These are phyloP conservation scores for Trichoplusia ni DNA, from an alignment of 1,140 invertebrate genomes.

Conservation along the genomic window DNA sequence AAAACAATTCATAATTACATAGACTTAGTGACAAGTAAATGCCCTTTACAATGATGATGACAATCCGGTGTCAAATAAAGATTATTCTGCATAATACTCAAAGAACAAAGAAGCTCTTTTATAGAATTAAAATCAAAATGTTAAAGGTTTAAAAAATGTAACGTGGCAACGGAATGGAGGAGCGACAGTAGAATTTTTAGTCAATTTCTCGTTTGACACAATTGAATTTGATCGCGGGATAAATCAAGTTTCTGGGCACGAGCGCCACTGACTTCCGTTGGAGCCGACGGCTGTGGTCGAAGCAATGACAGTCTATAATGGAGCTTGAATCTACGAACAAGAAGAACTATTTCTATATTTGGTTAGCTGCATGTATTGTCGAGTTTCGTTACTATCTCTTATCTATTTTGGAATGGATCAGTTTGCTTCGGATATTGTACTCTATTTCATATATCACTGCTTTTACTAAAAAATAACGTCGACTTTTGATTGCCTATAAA, in stretches of 20 bases:
- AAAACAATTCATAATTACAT: no score
- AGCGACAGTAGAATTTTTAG: conserved; percentile 66
- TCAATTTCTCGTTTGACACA: conserved; percentile 74
- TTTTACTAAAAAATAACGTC: no score
- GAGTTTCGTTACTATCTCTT: no score
- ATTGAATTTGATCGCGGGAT: conserved; percentile 75
- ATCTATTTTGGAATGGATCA: no score
- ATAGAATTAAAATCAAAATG: conserved; percentile 10
- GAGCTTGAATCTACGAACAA: conserved; percentile 1
- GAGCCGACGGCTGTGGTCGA: conserved; percentile 25
- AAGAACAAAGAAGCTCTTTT: background rate
- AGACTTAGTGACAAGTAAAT: no score
- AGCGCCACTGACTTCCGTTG: conserved; percentile 51
- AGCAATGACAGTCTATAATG: conserved; percentile 34
- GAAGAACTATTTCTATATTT: conserved; percentile 29
- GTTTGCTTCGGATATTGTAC: no score
- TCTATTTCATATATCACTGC: no score
- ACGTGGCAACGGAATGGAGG: conserved; percentile 30
- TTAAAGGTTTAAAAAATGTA: conserved; percentile 44
- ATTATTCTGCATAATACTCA: no score
- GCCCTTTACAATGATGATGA: no score
- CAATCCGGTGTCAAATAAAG: no score
- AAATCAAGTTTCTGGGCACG: conserved; percentile 74
- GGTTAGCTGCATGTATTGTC: conserved; percentile 22
- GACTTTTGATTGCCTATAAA: no score